Conservation (phyloP, 2,797 vertebrate genomes). For the Petrocephalus schoutedeni region DNA sequence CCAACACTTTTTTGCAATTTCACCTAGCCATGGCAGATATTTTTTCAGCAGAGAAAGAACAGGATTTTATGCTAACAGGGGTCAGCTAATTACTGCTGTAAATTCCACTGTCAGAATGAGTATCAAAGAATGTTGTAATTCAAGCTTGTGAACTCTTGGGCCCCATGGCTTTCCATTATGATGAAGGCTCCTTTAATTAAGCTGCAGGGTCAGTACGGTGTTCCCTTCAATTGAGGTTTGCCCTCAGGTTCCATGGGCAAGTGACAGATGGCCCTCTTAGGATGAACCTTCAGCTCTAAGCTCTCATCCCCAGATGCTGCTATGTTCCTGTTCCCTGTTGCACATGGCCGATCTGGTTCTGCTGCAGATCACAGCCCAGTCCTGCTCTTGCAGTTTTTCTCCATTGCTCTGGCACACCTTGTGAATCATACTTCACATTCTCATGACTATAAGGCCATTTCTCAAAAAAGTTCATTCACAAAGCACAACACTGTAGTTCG, state of each 20-base stretch:
- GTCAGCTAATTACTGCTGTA: neutral
- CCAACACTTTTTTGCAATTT: neutral
- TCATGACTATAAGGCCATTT: no score
- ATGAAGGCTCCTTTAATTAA: conserved; percentile 8
- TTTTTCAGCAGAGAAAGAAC: neutral
- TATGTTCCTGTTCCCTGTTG: neutral
- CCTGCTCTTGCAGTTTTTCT: neutral
- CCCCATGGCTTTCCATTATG: neutral
- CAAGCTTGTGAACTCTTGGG: neutral
- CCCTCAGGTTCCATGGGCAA: neutral
- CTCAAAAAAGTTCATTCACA: no score
- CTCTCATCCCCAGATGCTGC: neutral
- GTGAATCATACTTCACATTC: no score
- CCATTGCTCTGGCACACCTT: no score
- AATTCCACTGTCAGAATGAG: neutral
- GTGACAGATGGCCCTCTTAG: neutral
- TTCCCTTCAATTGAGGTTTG: neutral
- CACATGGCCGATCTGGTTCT: neutral
- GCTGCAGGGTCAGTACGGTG: neutral
- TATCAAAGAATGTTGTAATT: neutral
- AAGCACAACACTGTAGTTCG: no score
- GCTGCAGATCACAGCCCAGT: neutral
- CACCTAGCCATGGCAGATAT: neutral
- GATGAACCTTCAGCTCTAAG: neutral
- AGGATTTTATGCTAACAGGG: neutral